A percentile compares a stretch with the other conserved stretches of the same genome.
These are phyloP conservation scores for Sisor rabdophorus DNA, from an alignment of 2,113 vertebrate species.

Conservation along the genomic window DNA sequence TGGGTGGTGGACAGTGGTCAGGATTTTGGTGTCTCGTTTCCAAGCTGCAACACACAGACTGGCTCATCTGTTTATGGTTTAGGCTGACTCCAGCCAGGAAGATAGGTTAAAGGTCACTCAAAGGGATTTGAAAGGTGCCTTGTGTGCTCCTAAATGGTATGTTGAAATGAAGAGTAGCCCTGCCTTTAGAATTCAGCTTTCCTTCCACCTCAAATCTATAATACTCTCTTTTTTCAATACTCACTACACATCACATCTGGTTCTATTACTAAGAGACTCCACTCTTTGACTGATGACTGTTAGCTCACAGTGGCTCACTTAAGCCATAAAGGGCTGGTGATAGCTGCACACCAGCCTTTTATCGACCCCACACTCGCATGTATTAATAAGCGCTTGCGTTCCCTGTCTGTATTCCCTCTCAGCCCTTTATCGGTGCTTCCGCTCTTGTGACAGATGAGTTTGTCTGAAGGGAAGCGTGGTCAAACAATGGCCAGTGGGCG, in stretches of 20 bases:
- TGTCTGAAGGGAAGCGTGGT: constrained; percentile 44
- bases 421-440: constrained; percentile 49
- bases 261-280: constrained; percentile 26
- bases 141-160: constrained; percentile 27
- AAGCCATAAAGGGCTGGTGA: constrained; percentile 43
- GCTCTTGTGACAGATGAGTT: constrained; percentile 48
- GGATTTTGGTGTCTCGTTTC: background rate
- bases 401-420: constrained; percentile 43
- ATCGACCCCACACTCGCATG: constrained; percentile 47
- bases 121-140: constrained; percentile 42
- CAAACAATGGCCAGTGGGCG: constrained; percentile 45
- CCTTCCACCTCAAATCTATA: constrained; percentile 20
- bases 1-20: constrained; percentile 1
- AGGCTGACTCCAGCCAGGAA: constrained; percentile 40
- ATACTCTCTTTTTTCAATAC: constrained; percentile 3
- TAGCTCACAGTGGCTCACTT: constrained; percentile 40
- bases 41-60: constrained; percentile 35
- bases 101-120: constrained; percentile 37
- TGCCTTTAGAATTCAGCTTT: constrained; percentile 20
- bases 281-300: constrained; percentile 41
- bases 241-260: constrained; percentile 1
- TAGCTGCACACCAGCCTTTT: constrained; percentile 49
- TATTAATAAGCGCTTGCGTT: constrained; percentile 47
- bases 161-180: constrained; percentile 24
- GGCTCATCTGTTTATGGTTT: constrained; percentile 50